Evolutionary conservation across 2,113 vertebrate genomes (phyloP).

Genomic region (Dipodomys spectabilis): DNA sequence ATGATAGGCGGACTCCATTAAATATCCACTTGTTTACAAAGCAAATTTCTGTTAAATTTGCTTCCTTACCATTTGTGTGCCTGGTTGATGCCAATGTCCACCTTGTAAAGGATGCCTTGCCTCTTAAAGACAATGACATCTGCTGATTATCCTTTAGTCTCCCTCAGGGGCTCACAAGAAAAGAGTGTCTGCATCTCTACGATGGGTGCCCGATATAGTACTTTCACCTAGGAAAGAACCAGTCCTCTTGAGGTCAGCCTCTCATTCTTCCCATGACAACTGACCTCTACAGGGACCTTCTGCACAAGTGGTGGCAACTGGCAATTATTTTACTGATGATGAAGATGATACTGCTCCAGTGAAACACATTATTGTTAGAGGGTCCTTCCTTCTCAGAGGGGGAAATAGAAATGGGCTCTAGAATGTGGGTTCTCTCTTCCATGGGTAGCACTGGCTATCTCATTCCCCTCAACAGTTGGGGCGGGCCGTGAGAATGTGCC

Average conservation of each 20-base stretch:
- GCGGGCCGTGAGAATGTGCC: not conserved
- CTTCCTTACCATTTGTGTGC: slow-evolving; percentile 46
- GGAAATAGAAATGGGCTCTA: not conserved
- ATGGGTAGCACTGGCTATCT: not conserved
- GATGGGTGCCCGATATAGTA: not conserved
- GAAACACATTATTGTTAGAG: not conserved
- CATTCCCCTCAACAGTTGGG: too few relatives aligned
- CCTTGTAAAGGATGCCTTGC: not conserved
- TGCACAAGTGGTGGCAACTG: not conserved
- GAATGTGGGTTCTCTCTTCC: not conserved
- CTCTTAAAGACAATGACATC: not conserved
- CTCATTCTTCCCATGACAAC: not conserved
- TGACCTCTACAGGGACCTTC: not conserved
- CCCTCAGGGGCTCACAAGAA: not conserved
- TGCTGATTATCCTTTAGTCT: slow-evolving; percentile 15
- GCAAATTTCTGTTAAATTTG: slow-evolving; percentile 46
- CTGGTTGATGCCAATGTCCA: not conserved
- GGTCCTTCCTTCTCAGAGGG: not conserved
- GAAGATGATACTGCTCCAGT: not conserved
- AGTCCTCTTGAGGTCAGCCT: not conserved
- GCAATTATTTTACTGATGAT: slow-evolving; percentile 1
- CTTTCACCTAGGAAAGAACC: not conserved
- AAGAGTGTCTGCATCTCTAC: not conserved
- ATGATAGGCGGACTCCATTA: not conserved
- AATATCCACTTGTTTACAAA: slow-evolving; percentile 7